Evolutionary conservation across 2,888 invertebrate species (phyloP).

Genomic region (Philopedon plagiatum): DNA sequence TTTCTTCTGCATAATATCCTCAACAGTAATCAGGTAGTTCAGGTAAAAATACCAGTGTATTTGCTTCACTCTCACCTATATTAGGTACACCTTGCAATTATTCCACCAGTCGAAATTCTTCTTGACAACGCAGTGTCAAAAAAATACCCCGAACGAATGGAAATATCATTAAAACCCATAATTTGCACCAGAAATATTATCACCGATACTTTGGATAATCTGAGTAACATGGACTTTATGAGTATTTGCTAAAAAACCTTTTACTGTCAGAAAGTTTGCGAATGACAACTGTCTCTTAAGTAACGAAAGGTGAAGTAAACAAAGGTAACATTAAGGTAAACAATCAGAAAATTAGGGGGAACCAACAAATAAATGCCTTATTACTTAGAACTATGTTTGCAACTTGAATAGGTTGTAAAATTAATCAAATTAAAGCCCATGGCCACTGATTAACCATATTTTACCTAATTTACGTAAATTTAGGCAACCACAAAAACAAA

Average conservation of each 20-base stretch:
- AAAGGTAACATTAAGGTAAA: background rate
- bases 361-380: too few relatives aligned
- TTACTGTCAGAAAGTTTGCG: background rate
- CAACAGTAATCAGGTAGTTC: background rate
- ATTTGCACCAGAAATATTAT: background rate
- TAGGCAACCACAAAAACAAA: slow-evolving; percentile 11
- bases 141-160: background rate
- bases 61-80: too few relatives aligned
- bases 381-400: background rate
- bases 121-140: background rate
- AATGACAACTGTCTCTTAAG: slow-evolving; percentile 1
- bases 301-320: background rate
- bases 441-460: too few relatives aligned
- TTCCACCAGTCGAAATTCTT: background rate
- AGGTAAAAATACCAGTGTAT: slow-evolving; percentile 19
- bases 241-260: background rate
- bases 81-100: too few relatives aligned
- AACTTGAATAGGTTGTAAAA: background rate
- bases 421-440: background rate
- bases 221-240: background rate
- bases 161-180: background rate
- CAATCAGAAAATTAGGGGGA: too few relatives aligned
- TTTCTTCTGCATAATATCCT: slow-evolving; percentile 3
- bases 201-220: background rate
- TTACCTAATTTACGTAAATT: background rate